Percentiles rank a stretch among this genome's conserved stretches.
phyloP scores from a whole-genome alignment of 2,797 vertebrate species.

The Lindbergichthys nudifrons region DNA sequence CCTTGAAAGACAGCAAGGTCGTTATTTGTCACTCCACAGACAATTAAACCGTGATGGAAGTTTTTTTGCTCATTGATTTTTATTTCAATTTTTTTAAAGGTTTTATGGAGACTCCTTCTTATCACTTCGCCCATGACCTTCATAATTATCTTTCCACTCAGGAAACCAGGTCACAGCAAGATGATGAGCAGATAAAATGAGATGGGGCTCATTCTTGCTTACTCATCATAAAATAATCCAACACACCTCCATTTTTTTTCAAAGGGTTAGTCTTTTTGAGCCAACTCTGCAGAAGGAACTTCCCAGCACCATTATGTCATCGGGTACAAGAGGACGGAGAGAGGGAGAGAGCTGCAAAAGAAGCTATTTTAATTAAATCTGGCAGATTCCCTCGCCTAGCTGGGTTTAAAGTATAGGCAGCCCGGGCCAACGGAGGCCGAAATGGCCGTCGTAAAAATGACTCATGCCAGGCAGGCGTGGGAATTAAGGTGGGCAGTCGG shows the following conservation, averaged over 20 bases:
- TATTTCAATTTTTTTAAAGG: conserved; percentile 30
- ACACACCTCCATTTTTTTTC: conserved; percentile 45
- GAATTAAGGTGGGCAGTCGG: conserved; percentile 71
- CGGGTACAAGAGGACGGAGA: conserved; percentile 60
- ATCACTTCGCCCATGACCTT: conserved; percentile 11
- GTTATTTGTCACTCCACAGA: conserved; percentile 41
- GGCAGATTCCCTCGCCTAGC: conserved; percentile 81
- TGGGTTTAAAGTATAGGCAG: conserved; percentile 73
- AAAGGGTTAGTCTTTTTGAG: conserved; percentile 60
- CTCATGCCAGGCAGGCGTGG: conserved; percentile 70
- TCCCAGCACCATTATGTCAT: conserved; percentile 73
- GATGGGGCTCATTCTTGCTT: conserved; percentile 44
- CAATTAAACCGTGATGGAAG: conserved; percentile 15
- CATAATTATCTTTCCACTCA: conserved; percentile 44
- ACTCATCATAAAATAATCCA: conserved; percentile 67
- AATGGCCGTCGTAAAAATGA: conserved; percentile 80
- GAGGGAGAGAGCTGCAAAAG: conserved; percentile 64
- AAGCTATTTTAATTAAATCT: conserved; percentile 84
- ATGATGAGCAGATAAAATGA: conserved; percentile 41
- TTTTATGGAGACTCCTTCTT: conserved; percentile 16
- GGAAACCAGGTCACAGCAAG: conserved; percentile 43
- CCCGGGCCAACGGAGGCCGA: conserved; percentile 64
- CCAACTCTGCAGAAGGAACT: conserved; percentile 61
- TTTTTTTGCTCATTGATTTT: conserved; percentile 48
- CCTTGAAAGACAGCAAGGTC: conserved; percentile 65